These are phyloP conservation scores for Caerostris extrusa DNA, from an alignment of 1,140 invertebrate species.

Conservation along the genomic window DNA sequence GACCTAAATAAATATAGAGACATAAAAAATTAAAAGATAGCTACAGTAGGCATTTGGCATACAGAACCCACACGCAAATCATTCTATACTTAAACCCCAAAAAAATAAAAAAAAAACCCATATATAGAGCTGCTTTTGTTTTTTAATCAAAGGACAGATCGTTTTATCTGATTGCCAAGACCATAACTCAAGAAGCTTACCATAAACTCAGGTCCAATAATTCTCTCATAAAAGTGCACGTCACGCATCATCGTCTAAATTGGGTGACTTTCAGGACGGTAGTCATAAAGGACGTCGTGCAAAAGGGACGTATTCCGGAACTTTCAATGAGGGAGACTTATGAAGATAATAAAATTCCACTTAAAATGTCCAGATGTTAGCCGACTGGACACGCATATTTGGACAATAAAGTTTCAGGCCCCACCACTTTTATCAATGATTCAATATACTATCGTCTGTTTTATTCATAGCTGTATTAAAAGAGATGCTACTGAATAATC, in stretches of 20 bases:
- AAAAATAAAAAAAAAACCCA: no score
- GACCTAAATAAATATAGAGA: no score
- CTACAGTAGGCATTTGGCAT: no score
- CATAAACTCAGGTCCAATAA: slow-evolving; percentile 4
- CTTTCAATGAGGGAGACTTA: slow-evolving; percentile 21
- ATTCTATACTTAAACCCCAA: no score
- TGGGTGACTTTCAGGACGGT: background rate
- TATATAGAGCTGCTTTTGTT: background rate
- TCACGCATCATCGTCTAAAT: background rate
- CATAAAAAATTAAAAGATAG: no score
- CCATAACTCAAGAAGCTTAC: background rate
- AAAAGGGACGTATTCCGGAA: background rate
- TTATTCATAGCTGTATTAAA: no score
- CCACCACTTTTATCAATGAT: no score
- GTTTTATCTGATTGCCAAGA: background rate
- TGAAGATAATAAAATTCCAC: slow-evolving; percentile 1
- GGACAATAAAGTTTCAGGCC: background rate
- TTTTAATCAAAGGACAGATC: background rate
- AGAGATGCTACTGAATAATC: no score
- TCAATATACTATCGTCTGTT: no score
- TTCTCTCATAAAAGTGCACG: slow-evolving; percentile 1
- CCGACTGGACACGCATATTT: background rate
- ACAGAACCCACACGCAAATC: no score
- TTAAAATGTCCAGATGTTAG: background rate
- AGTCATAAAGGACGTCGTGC: background rate